Conservation (phyloP, 2,888 invertebrate species). For the Diloba caeruleocephala region DNA sequence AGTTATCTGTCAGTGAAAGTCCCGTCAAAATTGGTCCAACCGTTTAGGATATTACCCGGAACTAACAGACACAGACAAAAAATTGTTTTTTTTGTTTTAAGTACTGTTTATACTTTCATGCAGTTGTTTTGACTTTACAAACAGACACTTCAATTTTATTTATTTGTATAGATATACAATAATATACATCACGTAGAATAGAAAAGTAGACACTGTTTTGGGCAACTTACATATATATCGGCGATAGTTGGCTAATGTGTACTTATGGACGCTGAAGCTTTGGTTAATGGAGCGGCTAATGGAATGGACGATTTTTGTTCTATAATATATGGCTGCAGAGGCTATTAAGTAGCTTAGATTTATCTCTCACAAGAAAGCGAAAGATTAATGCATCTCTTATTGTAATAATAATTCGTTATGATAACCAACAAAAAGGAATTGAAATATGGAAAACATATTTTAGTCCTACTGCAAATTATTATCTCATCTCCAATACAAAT, state of each 20-base stretch:
- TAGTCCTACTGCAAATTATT: not conserved
- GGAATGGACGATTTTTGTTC: conserved; percentile 44
- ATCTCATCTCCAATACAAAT: too few relatives aligned
- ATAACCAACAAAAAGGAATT: too few relatives aligned
- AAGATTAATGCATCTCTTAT: conserved; percentile 27
- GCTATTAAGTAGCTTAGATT: conserved; percentile 25
- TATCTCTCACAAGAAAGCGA: conserved; percentile 21
- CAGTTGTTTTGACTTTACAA: too few relatives aligned
- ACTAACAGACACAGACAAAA: too few relatives aligned
- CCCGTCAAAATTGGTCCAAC: too few relatives aligned
- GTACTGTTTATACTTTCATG: too few relatives aligned
- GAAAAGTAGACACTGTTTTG: conserved; percentile 1
- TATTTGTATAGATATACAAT: too few relatives aligned
- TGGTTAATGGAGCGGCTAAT: conserved; percentile 50
- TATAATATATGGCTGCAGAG: conserved; percentile 34
- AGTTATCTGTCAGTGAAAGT: too few relatives aligned
- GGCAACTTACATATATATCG: conserved; percentile 1
- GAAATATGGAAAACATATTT: not conserved
- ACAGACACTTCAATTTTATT: too few relatives aligned
- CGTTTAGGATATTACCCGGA: too few relatives aligned
- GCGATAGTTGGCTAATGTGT: conserved; percentile 45
- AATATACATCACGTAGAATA: too few relatives aligned
- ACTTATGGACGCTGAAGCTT: conserved; percentile 21
- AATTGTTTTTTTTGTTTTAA: too few relatives aligned
- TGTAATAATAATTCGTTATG: conserved; percentile 1